A percentile compares a stretch with the other conserved stretches of the same genome.
Evolutionary conservation across 2,888 invertebrate species (phyloP).

Genomic region (Drosophila glabriapex): DNA sequence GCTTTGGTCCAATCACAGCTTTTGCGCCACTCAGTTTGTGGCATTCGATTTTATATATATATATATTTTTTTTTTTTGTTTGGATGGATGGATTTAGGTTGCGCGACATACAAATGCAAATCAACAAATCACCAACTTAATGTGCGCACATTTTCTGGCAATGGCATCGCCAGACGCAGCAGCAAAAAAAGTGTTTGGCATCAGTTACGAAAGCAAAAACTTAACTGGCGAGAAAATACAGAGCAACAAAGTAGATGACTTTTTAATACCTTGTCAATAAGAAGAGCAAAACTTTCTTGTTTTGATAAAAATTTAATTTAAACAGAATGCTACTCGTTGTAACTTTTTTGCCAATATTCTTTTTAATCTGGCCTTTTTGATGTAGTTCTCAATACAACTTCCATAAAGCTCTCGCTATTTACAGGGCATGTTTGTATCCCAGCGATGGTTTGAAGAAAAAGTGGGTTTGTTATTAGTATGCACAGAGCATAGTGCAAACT

Average conservation of each 20-base stretch:
- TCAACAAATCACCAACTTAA: conserved; percentile 76
- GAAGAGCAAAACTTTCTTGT: neutral
- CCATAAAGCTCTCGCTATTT: neutral
- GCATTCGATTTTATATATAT: conserved; percentile 7
- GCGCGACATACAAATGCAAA: conserved; percentile 51
- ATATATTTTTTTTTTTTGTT: neutral
- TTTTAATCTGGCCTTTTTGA: neutral
- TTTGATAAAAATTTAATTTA: neutral
- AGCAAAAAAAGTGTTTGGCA: conserved; percentile 21
- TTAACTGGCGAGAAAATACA: conserved; percentile 2
- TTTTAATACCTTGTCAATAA: conserved; percentile 4
- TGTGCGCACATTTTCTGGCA: conserved; percentile 64
- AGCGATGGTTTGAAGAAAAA: conserved; percentile 9
- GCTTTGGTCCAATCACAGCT: conserved; percentile 32
- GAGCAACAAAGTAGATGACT: neutral
- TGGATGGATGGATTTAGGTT: conserved; percentile 2
- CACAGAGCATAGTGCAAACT: conserved; percentile 49
- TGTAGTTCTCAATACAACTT: neutral
- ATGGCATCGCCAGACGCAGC: conserved; percentile 12
- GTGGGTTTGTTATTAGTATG: conserved; percentile 57
- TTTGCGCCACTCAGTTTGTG: conserved; percentile 39
- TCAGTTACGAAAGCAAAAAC: conserved; percentile 34
- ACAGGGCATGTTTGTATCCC: conserved; percentile 12
- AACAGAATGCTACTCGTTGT: neutral
- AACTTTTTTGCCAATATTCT: neutral